Evolutionary conservation across 2,113 vertebrate species (phyloP).

Genomic region (Lethenteron camtschaticum): DNA sequence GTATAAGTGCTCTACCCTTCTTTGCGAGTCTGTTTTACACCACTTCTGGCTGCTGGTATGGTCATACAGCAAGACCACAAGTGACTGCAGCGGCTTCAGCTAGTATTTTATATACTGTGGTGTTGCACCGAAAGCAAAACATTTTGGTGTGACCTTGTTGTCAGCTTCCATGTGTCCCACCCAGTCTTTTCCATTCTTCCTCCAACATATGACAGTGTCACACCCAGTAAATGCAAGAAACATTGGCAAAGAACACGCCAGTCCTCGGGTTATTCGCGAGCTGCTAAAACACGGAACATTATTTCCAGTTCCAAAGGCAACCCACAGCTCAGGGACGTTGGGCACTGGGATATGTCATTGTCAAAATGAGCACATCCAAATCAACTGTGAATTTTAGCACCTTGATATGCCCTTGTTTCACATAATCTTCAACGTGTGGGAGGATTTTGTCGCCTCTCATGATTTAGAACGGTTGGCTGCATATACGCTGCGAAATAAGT

Average conservation of each 20-base stretch:
- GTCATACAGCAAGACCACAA: background rate
- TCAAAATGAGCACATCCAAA: background rate
- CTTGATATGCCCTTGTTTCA: background rate
- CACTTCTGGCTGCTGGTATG: background rate
- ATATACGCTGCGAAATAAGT: too few species aligned
- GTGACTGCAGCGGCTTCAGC: background rate
- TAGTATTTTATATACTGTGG: background rate
- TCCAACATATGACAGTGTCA: background rate
- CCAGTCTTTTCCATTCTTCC: background rate
- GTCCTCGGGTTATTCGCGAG: background rate
- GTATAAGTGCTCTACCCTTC: background rate
- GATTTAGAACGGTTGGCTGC: too few species aligned
- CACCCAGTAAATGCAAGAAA: background rate
- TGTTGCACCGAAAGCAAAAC: background rate
- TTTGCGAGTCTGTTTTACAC: background rate
- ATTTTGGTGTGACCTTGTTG: background rate
- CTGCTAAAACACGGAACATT: background rate
- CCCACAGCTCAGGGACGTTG: background rate
- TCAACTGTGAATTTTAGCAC: background rate
- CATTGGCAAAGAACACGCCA: slow-evolving; percentile 2
- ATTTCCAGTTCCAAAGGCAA: background rate
- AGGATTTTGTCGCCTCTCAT: background rate
- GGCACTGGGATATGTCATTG: background rate
- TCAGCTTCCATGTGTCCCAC: background rate
- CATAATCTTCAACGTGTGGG: background rate